Percentiles rank a stretch among this genome's conserved stretches.
Conservation (phyloP, 2,113 vertebrate genomes). For the Pristiophorus japonicus region DNA sequence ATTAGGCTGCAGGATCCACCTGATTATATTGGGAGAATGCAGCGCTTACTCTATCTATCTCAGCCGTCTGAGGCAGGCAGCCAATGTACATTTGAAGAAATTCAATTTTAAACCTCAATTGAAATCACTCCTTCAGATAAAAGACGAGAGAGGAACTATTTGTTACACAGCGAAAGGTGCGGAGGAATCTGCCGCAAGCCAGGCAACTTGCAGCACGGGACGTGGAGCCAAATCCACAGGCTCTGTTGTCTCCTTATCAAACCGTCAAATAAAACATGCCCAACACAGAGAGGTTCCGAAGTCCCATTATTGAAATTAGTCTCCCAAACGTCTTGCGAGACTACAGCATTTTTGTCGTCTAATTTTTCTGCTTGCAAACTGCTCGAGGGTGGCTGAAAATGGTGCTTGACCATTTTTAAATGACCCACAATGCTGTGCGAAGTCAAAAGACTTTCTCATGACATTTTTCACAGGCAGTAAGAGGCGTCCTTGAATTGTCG, state of each 20-base stretch:
- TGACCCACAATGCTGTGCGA: no score
- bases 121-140: background rate
- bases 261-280: background rate
- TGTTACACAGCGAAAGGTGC: background rate
- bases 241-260: background rate
- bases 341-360: no score
- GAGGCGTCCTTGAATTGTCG: no score
- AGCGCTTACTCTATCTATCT: background rate
- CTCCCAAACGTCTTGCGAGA: no score
- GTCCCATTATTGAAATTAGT: background rate
- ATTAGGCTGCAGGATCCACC: no score
- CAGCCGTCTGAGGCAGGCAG: background rate
- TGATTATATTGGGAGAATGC: no score
- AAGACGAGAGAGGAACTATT: background rate
- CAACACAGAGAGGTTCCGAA: background rate
- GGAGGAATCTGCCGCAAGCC: background rate
- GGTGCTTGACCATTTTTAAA: no score
- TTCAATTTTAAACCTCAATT: background rate
- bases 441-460: no score
- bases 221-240: background rate
- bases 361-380: no score
- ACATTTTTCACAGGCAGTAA: no score
- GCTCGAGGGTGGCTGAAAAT: no score
- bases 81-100: background rate
- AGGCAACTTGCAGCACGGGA: background rate